Base-by-base conservation (phyloP, 2,888 invertebrate species). In the Tethea ocularis region DNA sequence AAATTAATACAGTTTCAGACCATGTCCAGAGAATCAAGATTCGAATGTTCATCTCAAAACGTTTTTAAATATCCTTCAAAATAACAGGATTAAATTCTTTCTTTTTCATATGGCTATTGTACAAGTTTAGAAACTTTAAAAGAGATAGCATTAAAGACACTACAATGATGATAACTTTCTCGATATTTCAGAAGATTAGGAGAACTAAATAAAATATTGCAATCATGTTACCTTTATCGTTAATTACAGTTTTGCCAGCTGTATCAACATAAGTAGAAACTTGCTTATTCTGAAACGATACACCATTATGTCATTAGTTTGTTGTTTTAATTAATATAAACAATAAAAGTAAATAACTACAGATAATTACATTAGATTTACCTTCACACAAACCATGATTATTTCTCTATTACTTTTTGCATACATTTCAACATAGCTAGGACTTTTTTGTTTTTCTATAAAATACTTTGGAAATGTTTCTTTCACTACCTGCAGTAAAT, bases 391-490 rank as follows among this genome's bases (percentile, higher is more conserved):
- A 55, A 85, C 87, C 58, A 91, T 61, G 22, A 87, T 65, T 29
- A 90, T 70, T 61, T 93, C 91, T 58, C 66, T 73, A 51, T 69
- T 77, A 58, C 62, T 75, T 79, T 86, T 89, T 20, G 86, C 82
- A 59, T 83, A 91, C 77, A 92, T 89, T 79, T 84, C 77, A 2
- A 93, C 82, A 73, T 92, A 93, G 68, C 83, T 91, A 1, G 92
- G 89, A 61, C 82, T 79, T 58, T 69, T 68, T 74, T 87, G 88
- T 76, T 84, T 89, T 56, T 88, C 83, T 57, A 91, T 69, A 52
- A 64, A 63, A 62, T 77, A 80, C 66, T 89, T 87, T 1, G 88
- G 71, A 71, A 80, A 88, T 58, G 55, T 77, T 55, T 88, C 79
- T 64, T 74, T n/a, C 23, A 92, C 67, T 67, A 78, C 74, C 66